Evolutionary conservation across 2,113 vertebrate genomes (phyloP), one percentile per base, ranked within the genome.

Genomic region (Dipodomys merriami): DNA sequence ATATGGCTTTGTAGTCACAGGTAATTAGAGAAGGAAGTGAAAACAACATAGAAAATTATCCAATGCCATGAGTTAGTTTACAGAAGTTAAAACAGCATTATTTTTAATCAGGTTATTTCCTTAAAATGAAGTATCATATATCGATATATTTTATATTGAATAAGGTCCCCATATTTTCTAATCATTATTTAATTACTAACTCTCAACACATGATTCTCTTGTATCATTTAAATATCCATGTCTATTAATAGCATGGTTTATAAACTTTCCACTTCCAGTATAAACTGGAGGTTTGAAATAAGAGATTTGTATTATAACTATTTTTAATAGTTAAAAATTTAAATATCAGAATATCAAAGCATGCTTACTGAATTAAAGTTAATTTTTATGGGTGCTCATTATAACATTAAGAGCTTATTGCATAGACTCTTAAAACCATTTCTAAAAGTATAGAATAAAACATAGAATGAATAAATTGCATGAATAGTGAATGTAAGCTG

Each of bases 11-110:
- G 78, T 60, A 82, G 71, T 29, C 64, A 49, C 35, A 65, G 27
- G 25, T 83, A 88, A 83, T 39, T 94, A 25, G 13, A 27, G 64
- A 71, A 92, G 74, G 77, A 84, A 91, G 35, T 88, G 73, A 35
- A 93, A 95, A 90, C 62, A 82, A 39, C 18, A 80, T 13, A 71
- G 81, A 89, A 71, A 79, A 87, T 92, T 69, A 76, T 3, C 15
- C 22, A 86, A 65, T 69, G 44, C 29, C 22, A 27, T 80, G 35
- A 13, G 4, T 60, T 86, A 19, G 49, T 6, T 30, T 89, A 89
- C 60, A 88, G 69, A 92, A 86, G 67, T 87, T 83, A 73, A 94
- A 85, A 92, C 29, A 69, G 65, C 10, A 62, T 83, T 35, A 72
- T 85, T 94, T 76, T 27, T n/a, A 85, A 29, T 27, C 22, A 76